These are phyloP conservation scores for Creontiades dilutus DNA, from an alignment of 2,888 invertebrate genomes.

Conservation along the genomic window DNA sequence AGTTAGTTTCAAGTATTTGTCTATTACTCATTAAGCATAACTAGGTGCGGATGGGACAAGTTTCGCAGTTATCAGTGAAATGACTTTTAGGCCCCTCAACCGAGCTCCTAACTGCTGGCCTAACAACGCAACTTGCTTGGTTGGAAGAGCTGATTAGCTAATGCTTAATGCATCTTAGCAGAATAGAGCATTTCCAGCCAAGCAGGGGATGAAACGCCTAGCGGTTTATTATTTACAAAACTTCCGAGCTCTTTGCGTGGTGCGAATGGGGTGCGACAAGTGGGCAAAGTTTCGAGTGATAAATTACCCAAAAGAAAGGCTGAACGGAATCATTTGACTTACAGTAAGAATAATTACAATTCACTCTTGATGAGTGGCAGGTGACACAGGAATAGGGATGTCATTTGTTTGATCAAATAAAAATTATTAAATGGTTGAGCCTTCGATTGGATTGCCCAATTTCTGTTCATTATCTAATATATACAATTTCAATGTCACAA, in stretches of 20 bases:
- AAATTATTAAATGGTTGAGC: too few relatives aligned
- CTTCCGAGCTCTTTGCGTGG: background rate
- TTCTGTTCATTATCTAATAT: too few relatives aligned
- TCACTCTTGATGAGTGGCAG: too few relatives aligned
- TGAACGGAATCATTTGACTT: too few relatives aligned
- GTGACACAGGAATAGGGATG: too few relatives aligned
- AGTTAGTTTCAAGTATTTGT: slow-evolving; percentile 55
- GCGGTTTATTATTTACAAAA: slow-evolving; percentile 17
- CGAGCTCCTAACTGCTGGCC: slow-evolving; percentile 16
- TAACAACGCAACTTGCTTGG: slow-evolving; percentile 36
- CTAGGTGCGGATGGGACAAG: slow-evolving; percentile 56
- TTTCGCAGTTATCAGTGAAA: slow-evolving; percentile 23
- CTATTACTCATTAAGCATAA: slow-evolving; percentile 41
- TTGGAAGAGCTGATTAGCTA: slow-evolving; percentile 64
- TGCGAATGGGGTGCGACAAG: too few relatives aligned
- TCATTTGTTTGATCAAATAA: too few relatives aligned
- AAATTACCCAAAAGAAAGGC: too few relatives aligned
- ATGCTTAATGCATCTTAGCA: slow-evolving; percentile 38
- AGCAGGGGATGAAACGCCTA: slow-evolving; percentile 1
- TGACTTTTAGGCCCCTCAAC: slow-evolving; percentile 13
- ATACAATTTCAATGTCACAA: too few relatives aligned
- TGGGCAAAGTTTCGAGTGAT: too few relatives aligned
- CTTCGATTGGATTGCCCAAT: too few relatives aligned
- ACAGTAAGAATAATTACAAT: too few relatives aligned
- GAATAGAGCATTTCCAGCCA: slow-evolving; percentile 19